Evolutionary conservation across 2,888 invertebrate genomes (phyloP).

Genomic region (Scelioninae gen. 2): DNA sequence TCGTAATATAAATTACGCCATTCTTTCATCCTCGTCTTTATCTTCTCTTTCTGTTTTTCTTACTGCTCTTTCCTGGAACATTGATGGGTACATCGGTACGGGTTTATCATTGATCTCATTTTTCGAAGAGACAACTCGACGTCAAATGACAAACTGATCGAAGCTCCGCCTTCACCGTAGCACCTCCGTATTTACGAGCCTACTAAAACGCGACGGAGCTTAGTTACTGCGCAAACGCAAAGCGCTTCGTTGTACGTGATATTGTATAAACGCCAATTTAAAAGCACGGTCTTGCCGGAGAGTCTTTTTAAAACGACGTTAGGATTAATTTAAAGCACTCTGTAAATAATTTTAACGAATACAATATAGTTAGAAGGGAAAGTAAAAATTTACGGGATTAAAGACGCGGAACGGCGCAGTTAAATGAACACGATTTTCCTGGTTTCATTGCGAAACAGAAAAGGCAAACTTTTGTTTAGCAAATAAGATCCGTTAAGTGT

Average conservation of each 20-base stretch:
- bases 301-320: conserved; percentile 27
- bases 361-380: conserved; percentile 3
- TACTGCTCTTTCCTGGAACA: conserved; percentile 18
- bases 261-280: conserved; percentile 43
- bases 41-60: not conserved
- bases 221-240: conserved; percentile 22
- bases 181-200: conserved; percentile 42
- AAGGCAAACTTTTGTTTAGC: conserved; percentile 1
- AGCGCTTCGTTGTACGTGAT: conserved; percentile 30
- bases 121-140: conserved; percentile 40
- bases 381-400: not conserved
- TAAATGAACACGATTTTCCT: conserved; percentile 1
- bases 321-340: conserved; percentile 34
- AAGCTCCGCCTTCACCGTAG: conserved; percentile 23
- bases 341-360: conserved; percentile 34
- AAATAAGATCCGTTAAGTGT: conserved; percentile 1
- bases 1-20: conserved; percentile 31
- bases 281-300: conserved; percentile 32
- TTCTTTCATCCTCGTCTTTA: conserved; percentile 18
- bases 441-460: not conserved
- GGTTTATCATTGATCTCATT: conserved; percentile 44
- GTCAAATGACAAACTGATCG: conserved; percentile 48
- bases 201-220: conserved; percentile 43
- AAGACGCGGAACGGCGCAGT: not conserved
- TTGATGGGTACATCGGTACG: conserved; percentile 42